Evolutionary conservation across 2,797 vertebrate genomes (phyloP), one percentile per base, ranked within the genome.

Genomic region (Oreortyx pictus): DNA sequence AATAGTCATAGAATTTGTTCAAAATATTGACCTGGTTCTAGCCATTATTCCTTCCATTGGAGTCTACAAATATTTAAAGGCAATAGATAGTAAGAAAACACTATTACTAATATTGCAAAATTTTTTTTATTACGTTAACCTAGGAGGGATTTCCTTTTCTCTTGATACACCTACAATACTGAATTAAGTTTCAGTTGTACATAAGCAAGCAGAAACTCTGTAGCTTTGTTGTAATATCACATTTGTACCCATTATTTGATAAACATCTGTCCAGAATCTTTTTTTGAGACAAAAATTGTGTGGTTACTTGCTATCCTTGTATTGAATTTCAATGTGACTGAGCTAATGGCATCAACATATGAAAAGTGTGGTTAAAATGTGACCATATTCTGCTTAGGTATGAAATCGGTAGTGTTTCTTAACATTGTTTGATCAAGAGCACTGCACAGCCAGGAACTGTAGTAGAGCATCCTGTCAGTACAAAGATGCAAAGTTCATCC

Each of bases 131-230:
- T 41, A 44, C 8, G 16, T 78, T 86, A 76, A 70, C 12, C 13
- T 70, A 24, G 17, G 22, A 88, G 23, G 20, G 47, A 52, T 86
- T 86, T 91, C 0, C 37, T 81, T 89, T 92, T 39, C 37, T 66
- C 37, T 73, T 1, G 5, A 47, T 76, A 31, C 27, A 47, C 10
- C 12, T 43, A 47, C 8, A 81, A 50, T 78, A 49, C 43, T 54
- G 37, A 76, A 81, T 81, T 83, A 62, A 77, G 31, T 61, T 89
- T 89, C 44, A 54, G 4, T 71, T 92, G 46, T 64, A 74, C 72
- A 60, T 88, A 87, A 87, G 79, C 22, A 77, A 80, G 54, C 57
- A 83, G 73, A 92, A 92, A 93, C 89, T 66, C 0, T 27, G 15
- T 50, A 87, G 25, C 35, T 93, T 88, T 44, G 14, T 62, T 87